phyloP scores from a whole-genome alignment of 2,797 vertebrate species.

The Zenarchopterus dispar region DNA sequence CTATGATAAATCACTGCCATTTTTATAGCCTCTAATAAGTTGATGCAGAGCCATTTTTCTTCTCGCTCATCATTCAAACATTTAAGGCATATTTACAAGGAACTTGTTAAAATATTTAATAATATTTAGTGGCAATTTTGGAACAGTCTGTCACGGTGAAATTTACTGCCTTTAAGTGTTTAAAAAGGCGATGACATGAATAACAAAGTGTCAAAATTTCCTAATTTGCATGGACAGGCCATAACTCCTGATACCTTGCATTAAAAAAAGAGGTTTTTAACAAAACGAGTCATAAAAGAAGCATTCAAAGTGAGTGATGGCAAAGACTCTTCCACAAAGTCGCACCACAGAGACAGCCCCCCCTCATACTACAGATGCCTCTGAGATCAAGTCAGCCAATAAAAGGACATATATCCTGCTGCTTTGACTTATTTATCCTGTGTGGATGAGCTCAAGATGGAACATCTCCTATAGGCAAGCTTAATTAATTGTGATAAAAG shows the following conservation, averaged over 20 bases:
- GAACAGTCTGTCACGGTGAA: constrained; percentile 79
- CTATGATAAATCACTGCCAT: constrained; percentile 81
- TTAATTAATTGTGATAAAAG: constrained; percentile 90
- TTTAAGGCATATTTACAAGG: constrained; percentile 91
- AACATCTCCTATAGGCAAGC: constrained; percentile 83
- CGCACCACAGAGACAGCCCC: constrained; percentile 70
- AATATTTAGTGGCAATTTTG: constrained; percentile 91
- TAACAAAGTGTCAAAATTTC: constrained; percentile 88
- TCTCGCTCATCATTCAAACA: constrained; percentile 87
- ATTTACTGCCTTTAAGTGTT: constrained; percentile 89
- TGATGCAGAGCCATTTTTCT: constrained; percentile 89
- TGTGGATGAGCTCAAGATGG: constrained; percentile 86
- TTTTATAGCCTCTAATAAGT: constrained; percentile 90
- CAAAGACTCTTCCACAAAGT: constrained; percentile 81
- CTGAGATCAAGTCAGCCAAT: constrained; percentile 86
- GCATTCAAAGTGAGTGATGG: constrained; percentile 85
- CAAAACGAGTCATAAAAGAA: constrained; percentile 88
- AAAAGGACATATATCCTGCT: constrained; percentile 87
- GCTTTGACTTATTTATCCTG: constrained; percentile 86
- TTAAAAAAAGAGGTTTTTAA: constrained; percentile 88
- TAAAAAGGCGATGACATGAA: constrained; percentile 89
- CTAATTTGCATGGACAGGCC: constrained; percentile 88
- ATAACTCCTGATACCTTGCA: constrained; percentile 88
- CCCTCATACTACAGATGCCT: constrained; percentile 78
- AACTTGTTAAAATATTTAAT: constrained; percentile 93